phyloP scores from a whole-genome alignment of 1,140 invertebrate genomes.

The Eubasilissa regina region DNA sequence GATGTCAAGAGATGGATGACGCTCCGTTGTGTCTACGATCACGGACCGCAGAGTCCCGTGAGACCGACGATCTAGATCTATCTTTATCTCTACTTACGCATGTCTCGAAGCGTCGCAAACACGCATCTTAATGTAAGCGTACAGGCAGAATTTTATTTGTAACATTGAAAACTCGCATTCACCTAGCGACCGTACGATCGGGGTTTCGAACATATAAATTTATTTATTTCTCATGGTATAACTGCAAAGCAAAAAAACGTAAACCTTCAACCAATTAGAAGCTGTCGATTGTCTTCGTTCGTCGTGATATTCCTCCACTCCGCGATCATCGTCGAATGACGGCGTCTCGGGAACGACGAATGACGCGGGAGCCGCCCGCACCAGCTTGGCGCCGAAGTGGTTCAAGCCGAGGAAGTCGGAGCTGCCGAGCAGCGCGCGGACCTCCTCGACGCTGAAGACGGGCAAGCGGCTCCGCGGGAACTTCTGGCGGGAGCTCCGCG shows the following conservation, averaged over 20 bases:
- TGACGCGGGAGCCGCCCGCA: background rate
- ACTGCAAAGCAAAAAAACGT: slow-evolving; percentile 1
- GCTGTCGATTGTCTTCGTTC: slow-evolving; percentile 65
- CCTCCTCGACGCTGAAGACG: slow-evolving; percentile 67
- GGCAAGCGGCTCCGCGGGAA: slow-evolving; percentile 72
- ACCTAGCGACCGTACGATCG: too few species aligned
- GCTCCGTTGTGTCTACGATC: too few species aligned
- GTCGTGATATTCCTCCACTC: slow-evolving; percentile 5
- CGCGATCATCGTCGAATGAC: slow-evolving; percentile 60
- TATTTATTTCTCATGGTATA: slow-evolving; percentile 4
- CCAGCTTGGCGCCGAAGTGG: slow-evolving; percentile 61
- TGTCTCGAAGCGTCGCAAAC: too few species aligned
- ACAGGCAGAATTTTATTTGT: too few species aligned
- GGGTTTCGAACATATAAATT: background rate
- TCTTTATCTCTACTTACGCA: too few species aligned
- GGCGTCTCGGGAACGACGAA: slow-evolving; percentile 44
- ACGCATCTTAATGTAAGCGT: too few species aligned
- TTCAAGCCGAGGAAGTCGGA: slow-evolving; percentile 70
- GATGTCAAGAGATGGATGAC: too few species aligned
- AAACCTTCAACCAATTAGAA: slow-evolving; percentile 67
- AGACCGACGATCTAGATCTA: too few species aligned
- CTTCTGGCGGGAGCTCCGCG: slow-evolving; percentile 74
- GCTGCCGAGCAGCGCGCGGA: slow-evolving; percentile 61
- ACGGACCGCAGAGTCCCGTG: too few species aligned
- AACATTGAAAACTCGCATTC: background rate